Evolutionary conservation across 1,140 invertebrate species (phyloP).

Genomic region (Drosophila busckii): DNA sequence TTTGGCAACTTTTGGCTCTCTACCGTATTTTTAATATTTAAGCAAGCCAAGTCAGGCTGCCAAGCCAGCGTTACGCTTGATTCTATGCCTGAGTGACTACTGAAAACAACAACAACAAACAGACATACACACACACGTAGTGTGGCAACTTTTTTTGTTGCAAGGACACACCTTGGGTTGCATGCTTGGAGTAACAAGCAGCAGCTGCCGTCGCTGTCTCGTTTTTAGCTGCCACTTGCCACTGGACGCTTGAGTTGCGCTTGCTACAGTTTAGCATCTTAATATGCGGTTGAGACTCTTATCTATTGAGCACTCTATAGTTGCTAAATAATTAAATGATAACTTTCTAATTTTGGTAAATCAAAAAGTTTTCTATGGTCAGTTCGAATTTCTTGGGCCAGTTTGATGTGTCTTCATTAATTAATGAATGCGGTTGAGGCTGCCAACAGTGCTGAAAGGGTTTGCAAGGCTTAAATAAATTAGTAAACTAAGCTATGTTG

Average conservation of each 20-base stretch:
- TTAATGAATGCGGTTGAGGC: constrained; percentile 48
- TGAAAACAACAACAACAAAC: constrained; percentile 32
- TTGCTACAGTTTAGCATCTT: no score
- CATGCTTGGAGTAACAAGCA: constrained; percentile 40
- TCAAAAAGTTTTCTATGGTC: constrained; percentile 4
- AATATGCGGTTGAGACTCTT: no score
- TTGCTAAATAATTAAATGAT: constrained; percentile 61
- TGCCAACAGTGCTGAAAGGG: no score
- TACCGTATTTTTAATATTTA: constrained; percentile 71
- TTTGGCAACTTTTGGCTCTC: constrained; percentile 18
- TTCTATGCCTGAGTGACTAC: constrained; percentile 44
- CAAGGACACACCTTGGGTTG: constrained; percentile 56
- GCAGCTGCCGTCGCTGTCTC: no score
- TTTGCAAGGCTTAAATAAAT: no score
- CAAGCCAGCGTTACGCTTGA: constrained; percentile 16
- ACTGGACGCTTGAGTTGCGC: no score
- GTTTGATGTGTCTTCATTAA: constrained; percentile 63
- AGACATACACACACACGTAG: constrained; percentile 23
- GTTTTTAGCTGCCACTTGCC: no score
- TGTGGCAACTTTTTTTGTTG: constrained; percentile 42
- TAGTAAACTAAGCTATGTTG: no score
- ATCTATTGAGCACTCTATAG: no score
- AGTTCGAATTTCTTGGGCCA: constrained; percentile 30
- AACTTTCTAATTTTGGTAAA: constrained; percentile 38
- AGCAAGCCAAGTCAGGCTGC: constrained; percentile 34